Conservation (phyloP, 2,888 invertebrate species). For the Drosophila kokeensis region DNA sequence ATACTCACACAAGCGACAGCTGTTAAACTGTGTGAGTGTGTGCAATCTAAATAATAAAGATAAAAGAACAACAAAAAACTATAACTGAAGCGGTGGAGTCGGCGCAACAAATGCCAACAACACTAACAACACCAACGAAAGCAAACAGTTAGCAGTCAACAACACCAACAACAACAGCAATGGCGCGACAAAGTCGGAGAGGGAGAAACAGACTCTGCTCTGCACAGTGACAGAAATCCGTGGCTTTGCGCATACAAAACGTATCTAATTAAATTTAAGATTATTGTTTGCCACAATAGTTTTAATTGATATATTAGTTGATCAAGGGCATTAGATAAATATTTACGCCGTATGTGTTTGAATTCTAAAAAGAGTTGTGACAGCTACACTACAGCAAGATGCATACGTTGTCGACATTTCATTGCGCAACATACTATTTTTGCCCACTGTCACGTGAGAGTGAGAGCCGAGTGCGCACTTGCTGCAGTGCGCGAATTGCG, state of each 20-base stretch:
- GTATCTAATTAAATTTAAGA: neutral
- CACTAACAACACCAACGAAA: conserved; percentile 28
- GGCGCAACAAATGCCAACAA: conserved; percentile 49
- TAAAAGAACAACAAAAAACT: conserved; percentile 56
- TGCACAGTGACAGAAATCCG: conserved; percentile 33
- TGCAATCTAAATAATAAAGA: conserved; percentile 67
- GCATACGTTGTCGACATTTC: neutral
- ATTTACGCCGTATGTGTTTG: neutral
- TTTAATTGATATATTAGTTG: neutral
- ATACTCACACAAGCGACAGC: conserved; percentile 19
- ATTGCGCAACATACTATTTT: neutral
- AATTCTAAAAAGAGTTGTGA: neutral
- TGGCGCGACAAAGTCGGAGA: conserved; percentile 31
- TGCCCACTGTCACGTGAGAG: conserved; percentile 50
- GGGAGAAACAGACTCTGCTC: conserved; percentile 16
- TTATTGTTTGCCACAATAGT: neutral
- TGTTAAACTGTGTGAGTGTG: conserved; percentile 46
- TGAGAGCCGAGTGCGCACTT: conserved; percentile 34
- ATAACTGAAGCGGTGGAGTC: conserved; percentile 54
- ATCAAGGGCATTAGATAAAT: neutral
- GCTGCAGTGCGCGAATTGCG: conserved; percentile 68
- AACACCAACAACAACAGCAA: conserved; percentile 24
- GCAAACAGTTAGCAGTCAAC: conserved; percentile 71
- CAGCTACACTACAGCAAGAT: neutral
- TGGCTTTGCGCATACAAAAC: neutral